Base-by-base conservation (phyloP, 2,797 vertebrate species). In the Tapirus indicus region DNA sequence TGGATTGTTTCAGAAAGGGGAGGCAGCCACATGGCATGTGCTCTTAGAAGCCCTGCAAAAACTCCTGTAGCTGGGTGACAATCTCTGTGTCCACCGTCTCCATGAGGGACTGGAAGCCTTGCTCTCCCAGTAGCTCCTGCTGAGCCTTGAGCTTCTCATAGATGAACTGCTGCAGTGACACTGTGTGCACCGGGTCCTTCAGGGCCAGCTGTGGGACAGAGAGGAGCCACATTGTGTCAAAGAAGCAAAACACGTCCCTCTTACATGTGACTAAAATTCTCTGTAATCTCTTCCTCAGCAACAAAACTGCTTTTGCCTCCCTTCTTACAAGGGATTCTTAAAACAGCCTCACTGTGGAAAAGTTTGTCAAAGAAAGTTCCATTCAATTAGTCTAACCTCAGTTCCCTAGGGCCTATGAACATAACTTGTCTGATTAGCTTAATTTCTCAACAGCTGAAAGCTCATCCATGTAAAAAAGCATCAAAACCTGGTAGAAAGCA, bases 121-220 rank as follows among this genome's bases (percentile, higher is more conserved):
- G 99, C 96, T 99, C 99, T 75, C 99, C 99, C 97, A 99, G 98
- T 79, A 99, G 96, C 80, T 99, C 99, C 98, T 99, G 99, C 98
- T 99, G 99, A 2, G 99, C 99, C 98, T 99, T 99, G 97, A 99
- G 99, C 98, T 99, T 99, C 98, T 99, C 99, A 2, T 99, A 99
- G 98, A 99, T 98, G 93, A 99, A 99, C 98, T 99, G 99, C 98
- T 99, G 99, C 92, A 99, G 98, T 1, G 99, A 99, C 80, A 99
- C 99, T 0, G 99, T 99, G 98, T 99, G 99, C 88, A 99, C 99
- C 0, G 99, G 99, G 98, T 99, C 99, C 98, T 99, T 99, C 97
- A 99, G 98, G 85, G 99, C 99, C 98, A 99, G 98, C 99, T 99
- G 99, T 3, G 78, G 94, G 96, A 44, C n/a, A 98, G 88, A 98